Percentiles rank a stretch among this genome's conserved stretches.
These are phyloP conservation scores for Caenorhabditis japonica DNA, from an alignment of 2,888 invertebrate genomes.

Conservation along the genomic window DNA sequence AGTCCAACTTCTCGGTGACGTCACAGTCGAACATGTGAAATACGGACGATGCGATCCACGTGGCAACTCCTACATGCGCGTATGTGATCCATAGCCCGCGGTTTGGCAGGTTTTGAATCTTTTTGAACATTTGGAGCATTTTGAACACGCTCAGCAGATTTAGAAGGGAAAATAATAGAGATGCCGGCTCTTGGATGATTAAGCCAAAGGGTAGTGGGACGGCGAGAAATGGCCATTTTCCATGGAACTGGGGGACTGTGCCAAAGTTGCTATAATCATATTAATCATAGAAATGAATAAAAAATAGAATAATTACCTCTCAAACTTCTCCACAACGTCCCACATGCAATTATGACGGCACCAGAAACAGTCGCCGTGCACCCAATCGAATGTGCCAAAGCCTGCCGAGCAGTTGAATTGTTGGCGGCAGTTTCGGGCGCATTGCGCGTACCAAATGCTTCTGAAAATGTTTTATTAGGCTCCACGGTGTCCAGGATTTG, in stretches of 20 bases:
- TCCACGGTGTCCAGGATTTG: too few relatives aligned
- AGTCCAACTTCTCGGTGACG: constrained; percentile 72
- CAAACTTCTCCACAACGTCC: constrained; percentile 63
- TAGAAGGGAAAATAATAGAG: constrained; percentile 66
- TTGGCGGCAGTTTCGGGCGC: constrained; percentile 12
- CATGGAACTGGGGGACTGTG: constrained; percentile 68
- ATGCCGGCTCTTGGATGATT: constrained; percentile 70
- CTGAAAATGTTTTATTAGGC: constrained; percentile 29
- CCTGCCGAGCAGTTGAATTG: constrained; percentile 19
- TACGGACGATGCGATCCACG: constrained; percentile 66
- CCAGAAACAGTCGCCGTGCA: constrained; percentile 51
- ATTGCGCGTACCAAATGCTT: constrained; percentile 13
- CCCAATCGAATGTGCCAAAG: constrained; percentile 37
- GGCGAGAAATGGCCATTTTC: constrained; percentile 73
- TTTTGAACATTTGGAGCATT: constrained; percentile 50
- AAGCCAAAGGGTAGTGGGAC: constrained; percentile 51
- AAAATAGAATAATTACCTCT: too few relatives aligned
- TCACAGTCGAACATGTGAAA: constrained; percentile 71
- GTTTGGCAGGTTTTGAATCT: constrained; percentile 23
- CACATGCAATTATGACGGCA: constrained; percentile 72
- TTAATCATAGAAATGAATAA: too few relatives aligned
- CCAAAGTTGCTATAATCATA: constrained; percentile 28
- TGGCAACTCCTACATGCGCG: constrained; percentile 56
- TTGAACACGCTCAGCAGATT: constrained; percentile 60
- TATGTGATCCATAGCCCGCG: constrained; percentile 63